A percentile compares a stretch with the other conserved stretches of the same genome.
Conservation (phyloP, 2,113 vertebrate genomes). For the Willisornis vidua region DNA sequence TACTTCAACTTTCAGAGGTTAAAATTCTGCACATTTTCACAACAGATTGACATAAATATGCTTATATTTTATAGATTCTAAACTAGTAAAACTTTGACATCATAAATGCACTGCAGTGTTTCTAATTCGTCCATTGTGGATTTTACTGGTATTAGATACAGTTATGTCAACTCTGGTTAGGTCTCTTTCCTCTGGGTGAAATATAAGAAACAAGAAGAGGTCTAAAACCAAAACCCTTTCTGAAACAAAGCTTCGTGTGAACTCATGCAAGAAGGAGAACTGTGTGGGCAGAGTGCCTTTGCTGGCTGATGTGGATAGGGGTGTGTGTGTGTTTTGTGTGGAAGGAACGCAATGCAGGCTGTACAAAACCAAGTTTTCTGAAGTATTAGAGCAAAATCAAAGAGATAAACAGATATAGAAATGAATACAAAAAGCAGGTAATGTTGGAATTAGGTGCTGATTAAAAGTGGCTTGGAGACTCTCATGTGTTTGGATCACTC, state of each 20-base stretch:
- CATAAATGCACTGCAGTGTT: neutral
- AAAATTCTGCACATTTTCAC: neutral
- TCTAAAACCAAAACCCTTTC: neutral
- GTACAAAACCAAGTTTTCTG: neutral
- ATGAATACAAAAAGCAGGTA: neutral
- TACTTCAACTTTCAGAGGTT: neutral
- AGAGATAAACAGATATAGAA: neutral
- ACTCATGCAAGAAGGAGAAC: neutral
- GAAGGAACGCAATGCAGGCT: neutral
- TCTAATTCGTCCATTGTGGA: neutral
- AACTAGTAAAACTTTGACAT: neutral
- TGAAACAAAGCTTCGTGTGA: neutral
- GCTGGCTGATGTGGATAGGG: neutral
- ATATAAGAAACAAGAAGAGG: neutral
- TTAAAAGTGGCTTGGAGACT: neutral
- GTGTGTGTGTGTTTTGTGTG: neutral
- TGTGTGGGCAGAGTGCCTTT: slow-evolving; percentile 22
- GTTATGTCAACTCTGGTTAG: neutral
- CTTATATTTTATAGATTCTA: neutral
- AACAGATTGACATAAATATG: neutral
- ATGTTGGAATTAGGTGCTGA: neutral
- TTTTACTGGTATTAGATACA: neutral
- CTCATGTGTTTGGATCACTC: neutral
- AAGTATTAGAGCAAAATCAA: neutral
- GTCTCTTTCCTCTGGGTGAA: neutral